Evolutionary conservation across 2,113 vertebrate genomes (phyloP).

Genomic region (Orientallactaga bullata): DNA sequence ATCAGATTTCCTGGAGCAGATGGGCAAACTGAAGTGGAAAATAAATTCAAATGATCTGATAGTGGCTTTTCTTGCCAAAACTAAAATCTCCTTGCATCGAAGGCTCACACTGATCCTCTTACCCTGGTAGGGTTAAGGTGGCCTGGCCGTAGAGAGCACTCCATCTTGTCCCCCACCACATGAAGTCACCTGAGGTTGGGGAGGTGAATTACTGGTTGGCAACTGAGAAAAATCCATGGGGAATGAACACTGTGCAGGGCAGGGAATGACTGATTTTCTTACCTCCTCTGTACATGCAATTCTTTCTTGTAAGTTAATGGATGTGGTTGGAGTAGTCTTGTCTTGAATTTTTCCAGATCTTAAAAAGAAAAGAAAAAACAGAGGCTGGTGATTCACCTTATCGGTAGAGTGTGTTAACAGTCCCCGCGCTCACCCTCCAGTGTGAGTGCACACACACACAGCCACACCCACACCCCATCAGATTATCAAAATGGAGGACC

Average conservation of each 20-base stretch:
- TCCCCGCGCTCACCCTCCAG: neutral
- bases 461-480: neutral
- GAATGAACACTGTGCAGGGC: neutral
- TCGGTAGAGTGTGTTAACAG: neutral
- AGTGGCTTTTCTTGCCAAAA: constrained; percentile 72
- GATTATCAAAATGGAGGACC: neutral
- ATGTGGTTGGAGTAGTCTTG: neutral
- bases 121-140: neutral
- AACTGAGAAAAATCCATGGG: neutral
- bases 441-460: neutral
- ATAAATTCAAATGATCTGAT: constrained; percentile 76
- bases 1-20: constrained; percentile 80
- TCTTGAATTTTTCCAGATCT: constrained; percentile 21
- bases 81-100: constrained; percentile 60
- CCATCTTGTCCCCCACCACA: too few species aligned
- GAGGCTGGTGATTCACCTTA: neutral
- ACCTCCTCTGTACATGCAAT: neutral
- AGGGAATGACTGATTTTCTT: neutral
- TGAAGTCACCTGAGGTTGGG: neutral
- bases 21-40: constrained; percentile 79
- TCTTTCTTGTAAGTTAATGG: neutral
- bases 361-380: neutral
- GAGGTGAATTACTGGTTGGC: constrained; percentile 31
- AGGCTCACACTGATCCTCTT: constrained; percentile 36
- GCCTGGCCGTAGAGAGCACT: neutral